These are phyloP conservation scores for Nipponacmea schrenckii DNA, from an alignment of 2,888 invertebrate species.

Conservation along the genomic window DNA sequence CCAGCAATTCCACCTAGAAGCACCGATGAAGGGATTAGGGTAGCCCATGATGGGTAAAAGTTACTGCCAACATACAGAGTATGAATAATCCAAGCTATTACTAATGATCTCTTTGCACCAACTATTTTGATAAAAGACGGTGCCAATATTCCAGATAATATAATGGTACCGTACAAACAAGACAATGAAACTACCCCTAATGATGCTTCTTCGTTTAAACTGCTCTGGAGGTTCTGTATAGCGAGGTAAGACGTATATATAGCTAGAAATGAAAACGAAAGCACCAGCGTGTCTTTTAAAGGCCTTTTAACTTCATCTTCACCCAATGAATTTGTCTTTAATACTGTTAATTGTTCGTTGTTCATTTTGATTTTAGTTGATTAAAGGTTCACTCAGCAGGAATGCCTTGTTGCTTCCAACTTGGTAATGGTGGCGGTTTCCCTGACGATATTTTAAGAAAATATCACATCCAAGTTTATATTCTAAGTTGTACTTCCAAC, in stretches of 20 bases:
- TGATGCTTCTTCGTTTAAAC: constrained; percentile 51
- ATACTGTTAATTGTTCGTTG: too few relatives aligned
- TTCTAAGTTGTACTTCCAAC: too few relatives aligned
- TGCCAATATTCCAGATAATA: constrained; percentile 52
- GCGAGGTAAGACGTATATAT: constrained; percentile 58
- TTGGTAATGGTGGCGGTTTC: too few relatives aligned
- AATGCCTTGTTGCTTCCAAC: too few relatives aligned
- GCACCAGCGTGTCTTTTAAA: constrained; percentile 38
- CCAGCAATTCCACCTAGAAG: constrained; percentile 52
- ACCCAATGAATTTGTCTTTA: too few relatives aligned
- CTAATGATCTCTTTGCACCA: constrained; percentile 52
- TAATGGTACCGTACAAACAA: constrained; percentile 55
- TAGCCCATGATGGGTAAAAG: constrained; percentile 49
- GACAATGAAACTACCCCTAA: constrained; percentile 56
- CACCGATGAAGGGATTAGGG: constrained; percentile 53
- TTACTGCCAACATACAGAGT: constrained; percentile 50
- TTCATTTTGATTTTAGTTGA: too few relatives aligned
- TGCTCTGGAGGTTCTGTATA: constrained; percentile 61
- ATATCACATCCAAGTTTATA: too few relatives aligned
- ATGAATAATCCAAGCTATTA: constrained; percentile 45
- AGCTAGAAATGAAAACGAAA: constrained; percentile 53
- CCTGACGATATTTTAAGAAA: too few relatives aligned
- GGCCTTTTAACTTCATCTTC: constrained; percentile 10
- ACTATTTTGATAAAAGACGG: constrained; percentile 46
- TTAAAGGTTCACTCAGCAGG: too few relatives aligned